Base-by-base conservation (phyloP, 2,888 invertebrate genomes). In the Metallyticus violacea region DNA sequence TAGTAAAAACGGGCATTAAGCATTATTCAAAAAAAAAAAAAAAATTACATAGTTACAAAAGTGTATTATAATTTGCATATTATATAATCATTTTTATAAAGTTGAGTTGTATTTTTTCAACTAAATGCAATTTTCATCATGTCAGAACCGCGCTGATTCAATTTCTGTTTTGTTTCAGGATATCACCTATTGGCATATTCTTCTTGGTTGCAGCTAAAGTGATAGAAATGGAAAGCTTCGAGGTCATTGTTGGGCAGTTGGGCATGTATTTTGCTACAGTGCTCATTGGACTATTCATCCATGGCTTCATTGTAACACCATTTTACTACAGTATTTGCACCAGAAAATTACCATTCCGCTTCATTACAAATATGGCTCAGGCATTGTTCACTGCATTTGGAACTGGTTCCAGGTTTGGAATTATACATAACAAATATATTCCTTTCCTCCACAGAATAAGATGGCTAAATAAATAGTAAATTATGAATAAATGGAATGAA, bases 371-470 rank as follows among this genome's bases (percentile, higher is more conserved):
- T 91, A 95, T 98, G 94, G 96, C 97, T 88, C 97, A 98, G 90
- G 98, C 99, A 27, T 93, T 98, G 92, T 97, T 97, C 4, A 99
- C 99, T 1, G 99, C 99, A 80, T 99, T 99, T 91, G 99, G 98
- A 89, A 99, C 99, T 30, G 97, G 98, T 30, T 99, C 98, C 77
- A 97, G 97, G 95, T 94, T 91, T 89, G 85, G 85, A 77, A 86
- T 78, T 7, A 7, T 78, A 62, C 78, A 9, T 26, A 6, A n/a
- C 7, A 78, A 25, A 26, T n/a, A n/a, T n/a, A n/a, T n/a, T n/a
- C n/a, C n/a, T n/a, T n/a, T n/a, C n/a, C n/a, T n/a, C n/a, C n/a
- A n/a, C n/a, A n/a, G n/a, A n/a, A n/a, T n/a, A n/a, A n/a, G n/a
- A n/a, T n/a, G n/a, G n/a, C n/a, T n/a, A n/a, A n/a, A n/a, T n/a